phyloP scores from a whole-genome alignment of 1,140 invertebrate species.

The Metopolophium dirhodum region DNA sequence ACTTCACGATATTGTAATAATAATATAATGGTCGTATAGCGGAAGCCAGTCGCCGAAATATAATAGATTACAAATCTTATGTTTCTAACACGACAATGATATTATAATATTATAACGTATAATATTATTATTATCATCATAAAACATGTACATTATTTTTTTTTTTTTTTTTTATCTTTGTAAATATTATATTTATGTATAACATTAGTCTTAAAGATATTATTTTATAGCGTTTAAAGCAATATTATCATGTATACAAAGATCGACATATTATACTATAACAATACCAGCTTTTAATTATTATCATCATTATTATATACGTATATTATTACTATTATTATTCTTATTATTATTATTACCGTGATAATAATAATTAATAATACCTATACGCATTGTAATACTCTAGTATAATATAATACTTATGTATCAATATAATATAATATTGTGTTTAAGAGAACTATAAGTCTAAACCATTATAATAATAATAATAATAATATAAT shows the following conservation, averaged over 20 bases:
- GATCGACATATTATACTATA: not conserved
- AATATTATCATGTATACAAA: not conserved
- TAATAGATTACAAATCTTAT: not conserved
- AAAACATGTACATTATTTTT: slow-evolving; percentile 32
- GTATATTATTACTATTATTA: not conserved
- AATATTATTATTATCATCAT: not conserved
- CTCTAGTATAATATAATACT: not conserved
- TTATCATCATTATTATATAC: not conserved
- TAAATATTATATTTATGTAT: slow-evolving; percentile 55
- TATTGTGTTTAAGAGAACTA: slow-evolving; percentile 47
- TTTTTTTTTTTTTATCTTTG: slow-evolving; percentile 36
- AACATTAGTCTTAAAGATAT: slow-evolving; percentile 38
- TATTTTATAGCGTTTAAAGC: not conserved
- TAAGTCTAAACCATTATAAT: slow-evolving; percentile 52
- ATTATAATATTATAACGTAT: not conserved
- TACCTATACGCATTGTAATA: too few species aligned
- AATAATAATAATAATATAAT: not conserved
- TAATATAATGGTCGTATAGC: not conserved
- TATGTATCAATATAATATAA: not conserved
- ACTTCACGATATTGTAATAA: too few species aligned
- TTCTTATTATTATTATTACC: not conserved
- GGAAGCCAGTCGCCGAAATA: not conserved
- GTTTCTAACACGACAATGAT: not conserved
- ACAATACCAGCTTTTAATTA: slow-evolving; percentile 1
- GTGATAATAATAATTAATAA: slow-evolving; percentile 10